Conservation (phyloP, 2,797 vertebrate genomes). For the Psittacula echo region DNA sequence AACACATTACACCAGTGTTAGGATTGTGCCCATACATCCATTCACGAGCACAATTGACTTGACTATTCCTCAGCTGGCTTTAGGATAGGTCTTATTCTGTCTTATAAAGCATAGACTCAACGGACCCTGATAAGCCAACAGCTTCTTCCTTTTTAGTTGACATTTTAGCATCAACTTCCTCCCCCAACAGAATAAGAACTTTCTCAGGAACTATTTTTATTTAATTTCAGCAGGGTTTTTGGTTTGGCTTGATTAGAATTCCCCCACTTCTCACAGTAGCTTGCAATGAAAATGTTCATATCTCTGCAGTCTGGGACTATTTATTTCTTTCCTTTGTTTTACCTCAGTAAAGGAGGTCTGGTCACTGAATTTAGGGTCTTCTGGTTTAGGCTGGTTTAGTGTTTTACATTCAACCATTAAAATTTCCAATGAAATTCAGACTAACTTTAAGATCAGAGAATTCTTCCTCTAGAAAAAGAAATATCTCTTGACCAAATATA, state of each 20-base stretch:
- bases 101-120: neutral
- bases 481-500: neutral
- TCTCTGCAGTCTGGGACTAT: neutral
- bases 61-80: neutral
- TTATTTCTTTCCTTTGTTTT: neutral
- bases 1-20: neutral
- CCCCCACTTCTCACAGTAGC: neutral
- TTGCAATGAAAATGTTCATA: neutral
- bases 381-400: neutral
- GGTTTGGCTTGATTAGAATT: neutral
- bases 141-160: neutral
- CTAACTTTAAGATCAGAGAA: neutral
- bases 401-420: neutral
- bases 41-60: neutral
- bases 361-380: neutral
- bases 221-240: neutral
- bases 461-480: neutral
- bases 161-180: neutral
- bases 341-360: neutral
- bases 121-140: neutral
- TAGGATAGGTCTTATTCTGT: neutral
- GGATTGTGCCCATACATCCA: neutral
- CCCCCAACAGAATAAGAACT: rapidly evolving
- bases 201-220: neutral
- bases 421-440: neutral